Conservation (phyloP, 2,888 invertebrate genomes). For the Galerucella pusilla region DNA sequence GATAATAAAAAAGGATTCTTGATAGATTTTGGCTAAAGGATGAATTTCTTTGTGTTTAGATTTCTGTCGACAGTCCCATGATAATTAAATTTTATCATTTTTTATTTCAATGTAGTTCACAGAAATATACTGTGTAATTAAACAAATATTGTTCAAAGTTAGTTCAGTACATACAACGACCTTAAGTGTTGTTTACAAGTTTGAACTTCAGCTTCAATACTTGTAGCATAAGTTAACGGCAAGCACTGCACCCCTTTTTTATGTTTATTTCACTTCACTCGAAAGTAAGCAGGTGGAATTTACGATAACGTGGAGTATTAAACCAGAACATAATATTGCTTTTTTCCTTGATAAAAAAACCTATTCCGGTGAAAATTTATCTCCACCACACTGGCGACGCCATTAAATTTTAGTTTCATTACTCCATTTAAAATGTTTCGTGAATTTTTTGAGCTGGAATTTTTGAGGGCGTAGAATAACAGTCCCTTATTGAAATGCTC, state of each 20-base stretch:
- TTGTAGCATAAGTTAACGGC: neutral
- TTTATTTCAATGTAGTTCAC: no score
- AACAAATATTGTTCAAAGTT: neutral
- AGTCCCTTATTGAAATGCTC: conserved; percentile 7
- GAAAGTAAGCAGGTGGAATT: conserved; percentile 33
- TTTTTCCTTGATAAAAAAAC: conserved; percentile 17
- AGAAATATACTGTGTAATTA: no score
- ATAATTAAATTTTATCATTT: no score
- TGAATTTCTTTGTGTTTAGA: no score
- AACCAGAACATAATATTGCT: conserved; percentile 29
- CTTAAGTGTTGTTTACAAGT: neutral
- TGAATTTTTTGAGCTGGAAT: neutral
- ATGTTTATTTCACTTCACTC: conserved; percentile 25
- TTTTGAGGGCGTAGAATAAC: conserved; percentile 15
- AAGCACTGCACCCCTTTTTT: neutral
- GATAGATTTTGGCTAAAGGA: no score
- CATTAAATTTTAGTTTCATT: conserved; percentile 35
- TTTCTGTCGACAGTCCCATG: no score
- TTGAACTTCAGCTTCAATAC: neutral
- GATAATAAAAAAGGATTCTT: no score
- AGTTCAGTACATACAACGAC: neutral
- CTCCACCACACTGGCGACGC: conserved; percentile 25
- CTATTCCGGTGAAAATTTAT: conserved; percentile 28
- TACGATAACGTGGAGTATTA: conserved; percentile 21
- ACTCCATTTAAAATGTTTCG: conserved; percentile 21